Evolutionary conservation across 2,113 vertebrate species (phyloP), one percentile per base, ranked within the genome.

Genomic region (Corythornis vintsioides): DNA sequence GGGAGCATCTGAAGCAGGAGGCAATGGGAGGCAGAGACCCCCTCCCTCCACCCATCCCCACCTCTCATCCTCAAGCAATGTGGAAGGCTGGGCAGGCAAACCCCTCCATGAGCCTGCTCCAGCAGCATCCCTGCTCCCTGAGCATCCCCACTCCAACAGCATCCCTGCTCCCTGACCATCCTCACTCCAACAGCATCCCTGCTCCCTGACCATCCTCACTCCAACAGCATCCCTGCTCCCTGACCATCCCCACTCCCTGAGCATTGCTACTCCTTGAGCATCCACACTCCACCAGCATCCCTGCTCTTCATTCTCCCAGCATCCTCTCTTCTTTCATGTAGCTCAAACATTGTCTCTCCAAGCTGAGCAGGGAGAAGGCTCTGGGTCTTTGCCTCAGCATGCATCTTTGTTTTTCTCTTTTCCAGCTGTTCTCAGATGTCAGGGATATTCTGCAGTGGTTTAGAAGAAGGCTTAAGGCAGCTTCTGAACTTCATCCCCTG

Each of bases 1-100:
- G 1, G 79, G 88, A 79, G 94, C 83, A 89, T 88, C 53, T 73
- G 73, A 89, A 92, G 67, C 80, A 89, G 92, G 93, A 70, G 21
- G 76, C 20, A 43, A 20, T 2, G 28, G 64, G 87, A 88, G 75
- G 92, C 6, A 7, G 64, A 55, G 60, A 73, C 28, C 19, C 33
- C 18, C 17, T 73, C 59, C 60, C 28, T 66, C 20, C 6, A 5
- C 43, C 79, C 88, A 29, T 17, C 67, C 59, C 66, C 81, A 60
- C 74, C 63, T 87, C 63, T 76, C 3, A 3, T 22, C 38, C 42
- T 59, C 1, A 14, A 83, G 78, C 14, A 72, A 28, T 55, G 15
- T 2, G 40, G 70, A 57, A 74, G 71, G 50, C 33, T 0, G 1
- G 42, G 40, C 7, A 4, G 31, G 14, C 33, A 28, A 56, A 13